Evolutionary conservation across 2,888 invertebrate species (phyloP).

Genomic region (Dorcus parallelipipedus): DNA sequence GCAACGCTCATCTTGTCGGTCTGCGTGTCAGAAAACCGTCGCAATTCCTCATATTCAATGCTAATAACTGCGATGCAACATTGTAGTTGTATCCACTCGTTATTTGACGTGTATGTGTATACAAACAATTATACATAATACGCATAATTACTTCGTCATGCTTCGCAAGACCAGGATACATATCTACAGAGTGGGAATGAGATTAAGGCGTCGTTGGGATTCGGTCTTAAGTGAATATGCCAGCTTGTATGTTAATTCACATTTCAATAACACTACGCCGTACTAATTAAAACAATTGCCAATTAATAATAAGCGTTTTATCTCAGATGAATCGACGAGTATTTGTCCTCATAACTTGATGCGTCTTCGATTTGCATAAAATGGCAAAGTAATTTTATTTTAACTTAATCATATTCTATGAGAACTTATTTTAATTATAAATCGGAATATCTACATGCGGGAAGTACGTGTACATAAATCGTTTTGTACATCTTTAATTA

Average conservation of each 20-base stretch:
- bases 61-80: constrained; percentile 34
- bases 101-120: constrained; percentile 32
- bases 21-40: constrained; percentile 36
- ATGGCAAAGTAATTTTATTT: background rate
- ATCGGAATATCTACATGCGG: background rate
- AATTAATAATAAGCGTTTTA: background rate
- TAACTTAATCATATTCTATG: background rate
- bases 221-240: background rate
- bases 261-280: background rate
- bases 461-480: background rate
- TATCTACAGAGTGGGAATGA: constrained; percentile 36
- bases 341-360: background rate
- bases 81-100: constrained; percentile 22
- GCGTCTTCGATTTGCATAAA: background rate
- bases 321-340: background rate
- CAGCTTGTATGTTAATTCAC: background rate
- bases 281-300: background rate
- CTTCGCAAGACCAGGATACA: constrained; percentile 35
- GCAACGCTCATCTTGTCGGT: constrained; percentile 16
- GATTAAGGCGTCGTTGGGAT: constrained; percentile 11
- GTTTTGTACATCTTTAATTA: background rate
- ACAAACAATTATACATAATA: constrained; percentile 44
- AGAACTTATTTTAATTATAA: background rate
- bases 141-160: constrained; percentile 41
- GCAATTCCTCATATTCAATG: constrained; percentile 38